Evolutionary conservation across 2,797 vertebrate species (phyloP).

Genomic region (Acropternis orthonyx): DNA sequence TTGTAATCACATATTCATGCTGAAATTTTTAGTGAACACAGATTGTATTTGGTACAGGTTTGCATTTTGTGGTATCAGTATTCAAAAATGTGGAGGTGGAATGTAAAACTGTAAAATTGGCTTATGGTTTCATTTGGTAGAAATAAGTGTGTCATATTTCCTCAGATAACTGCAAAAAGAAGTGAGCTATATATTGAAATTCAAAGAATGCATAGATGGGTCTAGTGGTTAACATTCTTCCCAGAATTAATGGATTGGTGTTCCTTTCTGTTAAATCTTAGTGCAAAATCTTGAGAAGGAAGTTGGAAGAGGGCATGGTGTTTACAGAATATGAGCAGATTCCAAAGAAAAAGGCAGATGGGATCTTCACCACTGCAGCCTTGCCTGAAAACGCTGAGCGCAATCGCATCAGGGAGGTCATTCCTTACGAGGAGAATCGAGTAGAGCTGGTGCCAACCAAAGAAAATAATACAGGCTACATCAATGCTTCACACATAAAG

Average conservation of each 20-base stretch:
- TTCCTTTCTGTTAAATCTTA: constrained; percentile 61
- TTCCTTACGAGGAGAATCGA: constrained; percentile 94
- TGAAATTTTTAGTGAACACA: not conserved
- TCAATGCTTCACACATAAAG: constrained; percentile 97
- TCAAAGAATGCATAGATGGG: not conserved
- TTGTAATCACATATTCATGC: not conserved
- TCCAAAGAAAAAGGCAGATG: constrained; percentile 88
- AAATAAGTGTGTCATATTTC: not conserved
- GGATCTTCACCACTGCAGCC: constrained; percentile 83
- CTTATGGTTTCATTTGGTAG: not conserved
- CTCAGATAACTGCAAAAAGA: not conserved
- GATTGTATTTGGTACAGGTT: not conserved
- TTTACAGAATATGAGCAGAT: constrained; percentile 96
- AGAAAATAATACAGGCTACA: constrained; percentile 96
- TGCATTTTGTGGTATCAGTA: not conserved
- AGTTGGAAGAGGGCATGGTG: constrained; percentile 91
- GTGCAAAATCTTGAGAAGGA: constrained; percentile 91
- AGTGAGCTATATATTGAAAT: not conserved
- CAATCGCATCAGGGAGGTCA: constrained; percentile 90
- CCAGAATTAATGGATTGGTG: not conserved
- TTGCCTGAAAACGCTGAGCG: constrained; percentile 90
- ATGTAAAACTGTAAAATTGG: not conserved
- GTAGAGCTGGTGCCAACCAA: constrained; percentile 95
- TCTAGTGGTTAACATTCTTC: not conserved
- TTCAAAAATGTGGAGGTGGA: not conserved